These are phyloP conservation scores for Phorcus lineatus DNA, from an alignment of 2,888 invertebrate genomes.

Conservation along the genomic window DNA sequence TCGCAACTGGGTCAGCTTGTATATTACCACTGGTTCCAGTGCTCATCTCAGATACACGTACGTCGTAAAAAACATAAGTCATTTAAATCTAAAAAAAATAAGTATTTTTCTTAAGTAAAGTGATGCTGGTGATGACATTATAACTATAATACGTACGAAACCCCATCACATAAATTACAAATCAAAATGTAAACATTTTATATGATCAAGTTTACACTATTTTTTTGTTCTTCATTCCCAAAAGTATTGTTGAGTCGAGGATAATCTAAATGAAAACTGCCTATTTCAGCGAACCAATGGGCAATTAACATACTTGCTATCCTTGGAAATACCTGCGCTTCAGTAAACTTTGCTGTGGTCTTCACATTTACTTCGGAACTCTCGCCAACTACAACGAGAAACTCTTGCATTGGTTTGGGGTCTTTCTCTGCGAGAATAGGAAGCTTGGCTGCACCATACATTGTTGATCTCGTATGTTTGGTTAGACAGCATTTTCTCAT, in stretches of 20 bases:
- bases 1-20: conserved; percentile 46
- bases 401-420: not conserved
- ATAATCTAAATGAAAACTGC: too few relatives aligned
- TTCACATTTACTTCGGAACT: not conserved
- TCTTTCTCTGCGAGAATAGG: not conserved
- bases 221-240: too few relatives aligned
- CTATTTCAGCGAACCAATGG: not conserved
- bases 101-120: too few relatives aligned
- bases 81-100: too few relatives aligned
- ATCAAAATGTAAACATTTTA: too few relatives aligned
- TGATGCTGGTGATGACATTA: too few relatives aligned
- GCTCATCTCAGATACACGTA: conserved; percentile 15
- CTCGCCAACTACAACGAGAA: not conserved
- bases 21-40: conserved; percentile 48
- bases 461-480: not conserved
- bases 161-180: too few relatives aligned
- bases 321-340: not conserved
- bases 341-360: not conserved
- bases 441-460: not conserved
- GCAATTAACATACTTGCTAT: not conserved
- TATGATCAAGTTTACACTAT: too few relatives aligned
- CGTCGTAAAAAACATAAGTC: not conserved
- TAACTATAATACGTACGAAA: too few relatives aligned
- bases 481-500: too few relatives aligned
- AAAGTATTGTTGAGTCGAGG: too few relatives aligned